Conservation (phyloP, 1,140 invertebrate species). For the Manduca sexta region DNA sequence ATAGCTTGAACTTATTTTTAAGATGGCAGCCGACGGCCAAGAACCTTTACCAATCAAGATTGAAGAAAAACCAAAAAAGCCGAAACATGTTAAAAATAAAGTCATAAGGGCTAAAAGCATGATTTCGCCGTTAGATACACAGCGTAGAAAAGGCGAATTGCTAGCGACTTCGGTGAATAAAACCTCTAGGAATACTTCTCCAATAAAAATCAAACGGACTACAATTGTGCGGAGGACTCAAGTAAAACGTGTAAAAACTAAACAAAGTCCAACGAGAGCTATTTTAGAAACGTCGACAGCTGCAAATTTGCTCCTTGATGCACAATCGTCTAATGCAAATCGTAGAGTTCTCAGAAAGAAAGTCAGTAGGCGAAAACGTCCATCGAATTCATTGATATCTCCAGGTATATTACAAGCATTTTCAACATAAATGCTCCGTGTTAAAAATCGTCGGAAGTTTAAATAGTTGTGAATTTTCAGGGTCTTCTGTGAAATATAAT, state of each 20-base stretch:
- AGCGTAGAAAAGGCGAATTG: neutral
- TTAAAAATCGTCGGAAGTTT: neutral
- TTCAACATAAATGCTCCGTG: neutral
- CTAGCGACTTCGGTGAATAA: slow-evolving; percentile 5
- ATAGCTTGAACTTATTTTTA: neutral
- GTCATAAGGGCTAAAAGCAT: slow-evolving; percentile 24
- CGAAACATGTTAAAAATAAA: slow-evolving; percentile 24
- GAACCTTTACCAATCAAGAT: slow-evolving; percentile 1
- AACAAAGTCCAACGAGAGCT: no score
- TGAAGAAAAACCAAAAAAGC: slow-evolving; percentile 17
- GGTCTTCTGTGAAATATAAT: neutral
- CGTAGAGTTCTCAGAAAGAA: slow-evolving; percentile 10
- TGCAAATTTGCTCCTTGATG: no score
- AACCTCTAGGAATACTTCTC: slow-evolving; percentile 18
- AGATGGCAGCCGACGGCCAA: slow-evolving; percentile 21
- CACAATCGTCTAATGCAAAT: neutral
- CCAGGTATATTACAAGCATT: slow-evolving; percentile 6
- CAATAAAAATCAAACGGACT: slow-evolving; percentile 15
- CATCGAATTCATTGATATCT: neutral
- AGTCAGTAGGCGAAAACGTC: slow-evolving; percentile 2
- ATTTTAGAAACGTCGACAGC: no score
- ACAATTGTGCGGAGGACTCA: slow-evolving; percentile 1
- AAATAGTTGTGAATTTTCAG: slow-evolving; percentile 7
- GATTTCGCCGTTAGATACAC: neutral
- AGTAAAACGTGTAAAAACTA: neutral